Conservation (phyloP, 2,797 vertebrate species). For the Acropternis orthonyx region DNA sequence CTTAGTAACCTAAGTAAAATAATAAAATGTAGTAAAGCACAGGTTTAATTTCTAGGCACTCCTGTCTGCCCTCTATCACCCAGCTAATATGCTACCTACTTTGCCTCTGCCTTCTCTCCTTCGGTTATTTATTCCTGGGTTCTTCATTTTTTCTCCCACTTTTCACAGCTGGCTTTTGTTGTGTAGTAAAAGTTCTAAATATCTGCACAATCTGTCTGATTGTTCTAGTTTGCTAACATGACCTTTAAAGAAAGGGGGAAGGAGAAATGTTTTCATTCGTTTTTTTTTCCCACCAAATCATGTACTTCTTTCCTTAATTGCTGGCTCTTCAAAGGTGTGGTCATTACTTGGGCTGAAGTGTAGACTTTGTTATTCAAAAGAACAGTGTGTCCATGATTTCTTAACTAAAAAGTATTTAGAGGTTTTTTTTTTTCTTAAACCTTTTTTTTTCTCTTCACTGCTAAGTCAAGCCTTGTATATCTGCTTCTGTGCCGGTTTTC, state of each 20-base stretch:
- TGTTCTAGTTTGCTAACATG: background rate
- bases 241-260: background rate
- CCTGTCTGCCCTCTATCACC: background rate
- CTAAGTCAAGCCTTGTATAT: constrained; percentile 68
- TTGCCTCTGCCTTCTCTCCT: background rate
- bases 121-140: background rate
- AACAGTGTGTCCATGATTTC: background rate
- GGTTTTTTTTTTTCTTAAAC: background rate
- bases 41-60: background rate
- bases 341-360: background rate
- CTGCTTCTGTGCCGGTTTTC: constrained; percentile 73
- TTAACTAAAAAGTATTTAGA: background rate
- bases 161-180: background rate
- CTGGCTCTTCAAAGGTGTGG: background rate
- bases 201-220: background rate
- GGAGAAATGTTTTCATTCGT: background rate
- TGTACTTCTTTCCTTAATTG: background rate
- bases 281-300: background rate
- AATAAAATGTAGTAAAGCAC: background rate
- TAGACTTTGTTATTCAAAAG: background rate
- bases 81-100: background rate
- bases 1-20: background rate
- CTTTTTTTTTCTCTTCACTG: constrained; percentile 28
- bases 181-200: background rate
- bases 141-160: background rate